Percentiles rank a stretch among this genome's conserved stretches.
Conservation (phyloP, 2,113 vertebrate species). For the Dunckerocampus dactyliophorus region DNA sequence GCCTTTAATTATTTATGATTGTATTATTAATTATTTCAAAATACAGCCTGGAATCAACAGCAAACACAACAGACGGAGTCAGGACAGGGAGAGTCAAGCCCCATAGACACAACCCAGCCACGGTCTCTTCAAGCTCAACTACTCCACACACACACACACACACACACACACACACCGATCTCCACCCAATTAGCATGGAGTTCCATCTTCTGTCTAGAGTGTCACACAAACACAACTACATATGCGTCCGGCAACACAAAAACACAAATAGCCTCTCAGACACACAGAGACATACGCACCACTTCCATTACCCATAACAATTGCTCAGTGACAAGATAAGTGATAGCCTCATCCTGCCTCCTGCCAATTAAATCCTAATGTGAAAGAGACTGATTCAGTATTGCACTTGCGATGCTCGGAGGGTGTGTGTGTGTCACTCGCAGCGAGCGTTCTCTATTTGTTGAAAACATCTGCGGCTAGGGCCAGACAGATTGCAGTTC, state of each 20-base stretch:
- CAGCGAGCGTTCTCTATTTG: constrained; percentile 47
- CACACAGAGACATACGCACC: constrained; percentile 15
- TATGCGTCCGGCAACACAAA: constrained; percentile 23
- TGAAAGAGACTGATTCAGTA: constrained; percentile 65
- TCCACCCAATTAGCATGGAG: constrained; percentile 66
- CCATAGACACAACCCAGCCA: not conserved
- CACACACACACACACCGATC: constrained; percentile 66
- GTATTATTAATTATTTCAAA: no score
- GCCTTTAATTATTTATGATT: not conserved
- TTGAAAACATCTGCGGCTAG: constrained; percentile 63
- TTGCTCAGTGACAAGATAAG: constrained; percentile 66
- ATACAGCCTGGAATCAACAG: not conserved
- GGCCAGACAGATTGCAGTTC: constrained; percentile 58
- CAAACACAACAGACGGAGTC: not conserved
- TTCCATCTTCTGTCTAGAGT: constrained; percentile 69
- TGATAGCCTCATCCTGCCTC: constrained; percentile 59
- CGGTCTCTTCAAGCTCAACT: not conserved
- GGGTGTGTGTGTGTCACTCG: constrained; percentile 32
- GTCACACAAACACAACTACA: constrained; percentile 30
- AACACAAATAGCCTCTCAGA: constrained; percentile 21
- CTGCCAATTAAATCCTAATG: constrained; percentile 67
- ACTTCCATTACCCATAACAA: constrained; percentile 62
- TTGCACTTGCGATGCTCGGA: constrained; percentile 47
- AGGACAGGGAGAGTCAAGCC: not conserved
- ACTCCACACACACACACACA: not conserved